Conservation (phyloP, 2,113 vertebrate genomes). For the Seriola dumerili region DNA sequence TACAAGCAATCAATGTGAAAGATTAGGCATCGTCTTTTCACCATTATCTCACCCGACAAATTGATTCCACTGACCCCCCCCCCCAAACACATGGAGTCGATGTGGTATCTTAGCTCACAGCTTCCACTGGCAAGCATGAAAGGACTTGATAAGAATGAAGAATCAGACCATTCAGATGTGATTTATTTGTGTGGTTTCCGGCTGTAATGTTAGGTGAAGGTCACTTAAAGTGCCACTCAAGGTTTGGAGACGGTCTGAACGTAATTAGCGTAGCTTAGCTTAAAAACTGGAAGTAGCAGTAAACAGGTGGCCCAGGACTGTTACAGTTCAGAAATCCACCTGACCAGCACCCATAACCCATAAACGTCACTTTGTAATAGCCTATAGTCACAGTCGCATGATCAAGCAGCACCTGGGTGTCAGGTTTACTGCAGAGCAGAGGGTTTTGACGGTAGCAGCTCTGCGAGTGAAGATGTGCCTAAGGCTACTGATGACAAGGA, state of each 20-base stretch:
- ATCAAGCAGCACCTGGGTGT: too few species aligned
- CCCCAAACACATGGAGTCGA: conserved; percentile 15
- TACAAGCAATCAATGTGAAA: background rate
- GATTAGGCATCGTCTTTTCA: conserved; percentile 7
- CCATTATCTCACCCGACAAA: conserved; percentile 22
- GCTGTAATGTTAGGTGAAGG: background rate
- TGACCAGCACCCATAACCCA: too few species aligned
- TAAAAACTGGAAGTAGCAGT: too few species aligned
- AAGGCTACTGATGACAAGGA: too few species aligned
- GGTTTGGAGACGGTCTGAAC: background rate
- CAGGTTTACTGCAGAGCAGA: too few species aligned
- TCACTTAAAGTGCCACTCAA: background rate
- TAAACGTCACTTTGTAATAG: too few species aligned
- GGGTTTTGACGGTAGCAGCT: too few species aligned
- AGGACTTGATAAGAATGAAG: conserved; percentile 34
- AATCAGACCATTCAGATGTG: conserved; percentile 3
- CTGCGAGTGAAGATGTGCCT: too few species aligned
- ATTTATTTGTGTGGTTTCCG: background rate
- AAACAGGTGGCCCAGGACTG: too few species aligned
- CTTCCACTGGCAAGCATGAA: conserved; percentile 30
- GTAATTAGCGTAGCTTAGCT: background rate
- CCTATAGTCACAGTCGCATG: too few species aligned
- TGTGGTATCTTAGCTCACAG: conserved; percentile 29
- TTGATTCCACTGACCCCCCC: conserved; percentile 28
- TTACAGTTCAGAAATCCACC: background rate